phyloP scores from a whole-genome alignment of 35 echinoderm and acorn worm genomes.

The Ophioderma brevispina region DNA sequence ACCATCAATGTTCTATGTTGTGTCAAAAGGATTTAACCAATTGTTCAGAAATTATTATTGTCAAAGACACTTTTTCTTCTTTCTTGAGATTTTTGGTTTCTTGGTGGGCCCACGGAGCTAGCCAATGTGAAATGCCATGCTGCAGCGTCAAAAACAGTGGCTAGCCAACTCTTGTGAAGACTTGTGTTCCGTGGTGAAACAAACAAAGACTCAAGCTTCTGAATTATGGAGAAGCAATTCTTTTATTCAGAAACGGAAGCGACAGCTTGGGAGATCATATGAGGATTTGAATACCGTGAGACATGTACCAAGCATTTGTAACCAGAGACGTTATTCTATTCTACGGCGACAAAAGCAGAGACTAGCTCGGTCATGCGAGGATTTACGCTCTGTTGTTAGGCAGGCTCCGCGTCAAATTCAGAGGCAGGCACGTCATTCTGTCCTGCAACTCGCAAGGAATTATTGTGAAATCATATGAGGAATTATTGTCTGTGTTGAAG shows the following conservation, averaged over 20 bases:
- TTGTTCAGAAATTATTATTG: too few relatives aligned
- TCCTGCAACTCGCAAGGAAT: neutral
- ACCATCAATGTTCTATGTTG: too few relatives aligned
- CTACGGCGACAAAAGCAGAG: neutral
- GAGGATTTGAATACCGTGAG: neutral
- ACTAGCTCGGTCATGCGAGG: conserved; percentile 3
- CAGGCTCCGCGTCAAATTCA: neutral
- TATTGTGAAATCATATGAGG: neutral
- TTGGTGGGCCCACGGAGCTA: neutral
- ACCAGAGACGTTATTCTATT: neutral
- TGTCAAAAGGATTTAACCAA: too few relatives aligned
- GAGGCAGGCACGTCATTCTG: neutral
- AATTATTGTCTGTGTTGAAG: neutral
- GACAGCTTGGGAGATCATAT: neutral
- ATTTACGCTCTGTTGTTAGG: neutral
- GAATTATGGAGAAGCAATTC: neutral
- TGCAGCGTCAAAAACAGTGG: neutral
- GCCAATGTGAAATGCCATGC: neutral
- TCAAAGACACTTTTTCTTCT: too few relatives aligned
- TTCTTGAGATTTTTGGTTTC: too few relatives aligned
- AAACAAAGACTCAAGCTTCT: neutral
- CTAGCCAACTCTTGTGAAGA: neutral
- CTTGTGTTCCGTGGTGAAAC: neutral
- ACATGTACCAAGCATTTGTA: neutral
- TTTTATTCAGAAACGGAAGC: neutral